Evolutionary conservation across 1,140 invertebrate species (phyloP).

Genomic region (Thaumetopoea pityocampa): DNA sequence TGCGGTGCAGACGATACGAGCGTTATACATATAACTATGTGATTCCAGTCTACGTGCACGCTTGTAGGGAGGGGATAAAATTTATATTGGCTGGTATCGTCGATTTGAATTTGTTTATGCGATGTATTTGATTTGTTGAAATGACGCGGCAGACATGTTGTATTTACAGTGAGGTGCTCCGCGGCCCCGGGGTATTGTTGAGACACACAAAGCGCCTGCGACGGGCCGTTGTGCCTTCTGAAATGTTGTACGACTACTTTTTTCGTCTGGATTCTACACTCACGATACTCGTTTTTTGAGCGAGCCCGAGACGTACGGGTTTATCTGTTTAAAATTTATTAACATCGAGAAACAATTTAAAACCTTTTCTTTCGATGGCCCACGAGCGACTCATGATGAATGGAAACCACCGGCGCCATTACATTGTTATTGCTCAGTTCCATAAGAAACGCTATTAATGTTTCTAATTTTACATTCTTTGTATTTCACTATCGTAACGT

Average conservation of each 20-base stretch:
- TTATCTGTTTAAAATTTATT: slow-evolving; percentile 76
- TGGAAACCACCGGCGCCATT: slow-evolving; percentile 49
- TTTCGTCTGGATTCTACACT: slow-evolving; percentile 74
- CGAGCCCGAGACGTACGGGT: slow-evolving; percentile 72
- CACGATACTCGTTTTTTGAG: slow-evolving; percentile 71
- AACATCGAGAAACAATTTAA: slow-evolving; percentile 75
- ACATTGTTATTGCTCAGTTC: slow-evolving; percentile 52
- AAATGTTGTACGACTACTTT: slow-evolving; percentile 75
- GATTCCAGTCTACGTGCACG: slow-evolving; percentile 19
- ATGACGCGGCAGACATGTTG: slow-evolving; percentile 44
- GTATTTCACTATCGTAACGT: slow-evolving; percentile 10
- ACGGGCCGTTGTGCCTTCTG: slow-evolving; percentile 70
- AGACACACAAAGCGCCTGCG: slow-evolving; percentile 66
- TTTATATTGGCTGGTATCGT: slow-evolving; percentile 48
- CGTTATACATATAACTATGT: slow-evolving; percentile 17
- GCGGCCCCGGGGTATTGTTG: slow-evolving; percentile 62
- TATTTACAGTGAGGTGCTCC: slow-evolving; percentile 56
- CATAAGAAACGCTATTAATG: slow-evolving; percentile 27
- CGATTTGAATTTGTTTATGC: slow-evolving; percentile 52
- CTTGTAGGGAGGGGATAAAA: slow-evolving; percentile 38
- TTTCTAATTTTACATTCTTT: slow-evolving; percentile 21
- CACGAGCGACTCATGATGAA: slow-evolving; percentile 64
- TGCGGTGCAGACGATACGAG: slow-evolving; percentile 5
- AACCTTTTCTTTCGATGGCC: slow-evolving; percentile 66
- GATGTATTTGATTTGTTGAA: slow-evolving; percentile 54